Base-by-base conservation (phyloP, 2,113 vertebrate species). In the Centropristis striata region DNA sequence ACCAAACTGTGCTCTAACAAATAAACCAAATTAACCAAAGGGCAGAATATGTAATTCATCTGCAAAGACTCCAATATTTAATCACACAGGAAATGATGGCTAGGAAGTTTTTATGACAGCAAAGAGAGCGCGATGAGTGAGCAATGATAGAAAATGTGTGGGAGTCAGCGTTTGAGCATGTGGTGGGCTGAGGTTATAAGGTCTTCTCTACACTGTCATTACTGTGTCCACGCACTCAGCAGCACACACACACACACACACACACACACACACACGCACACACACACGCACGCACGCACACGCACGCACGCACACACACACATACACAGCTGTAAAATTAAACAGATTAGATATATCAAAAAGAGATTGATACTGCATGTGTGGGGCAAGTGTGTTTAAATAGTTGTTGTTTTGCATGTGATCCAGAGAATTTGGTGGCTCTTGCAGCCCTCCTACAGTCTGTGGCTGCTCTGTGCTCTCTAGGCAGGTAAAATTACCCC, bases 111-210 rank as follows among this genome's bases (percentile, higher is more conserved):
- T 41, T 60, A 64, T 50, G 73, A 85, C 75, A 73, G 70, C 69
- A 66, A 27, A 61, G 23, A 66, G 73, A 80, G 42, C 60, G 44
- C 7, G 28, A 78, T 51, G 67, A 83, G 85, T 71, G 86, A 86
- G 78, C 60, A 64, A 54, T 15, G 50, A 61, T 61, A 57, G 42
- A 85, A 85, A 78, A 60, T 79, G 91, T 65, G 91, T 87, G 87
- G 82, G 90, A 85, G 92, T 81, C 54, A 39, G 76, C 20, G 3
- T 81, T 85, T 80, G 81, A 88, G 69, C 57, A 81, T 71, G 85
- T 75, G 63, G 90, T 92, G 86, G 92, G 88, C 86, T n/a, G 23
- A 61, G 88, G 91, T 91, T 86, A 64, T 5, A 75, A 80, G 90
- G 87, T 92, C 86, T 61, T 78, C 66, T 83, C 84, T 78, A 80